Base-by-base conservation (phyloP, 2,888 invertebrate genomes). In the Drosophila monieri region DNA sequence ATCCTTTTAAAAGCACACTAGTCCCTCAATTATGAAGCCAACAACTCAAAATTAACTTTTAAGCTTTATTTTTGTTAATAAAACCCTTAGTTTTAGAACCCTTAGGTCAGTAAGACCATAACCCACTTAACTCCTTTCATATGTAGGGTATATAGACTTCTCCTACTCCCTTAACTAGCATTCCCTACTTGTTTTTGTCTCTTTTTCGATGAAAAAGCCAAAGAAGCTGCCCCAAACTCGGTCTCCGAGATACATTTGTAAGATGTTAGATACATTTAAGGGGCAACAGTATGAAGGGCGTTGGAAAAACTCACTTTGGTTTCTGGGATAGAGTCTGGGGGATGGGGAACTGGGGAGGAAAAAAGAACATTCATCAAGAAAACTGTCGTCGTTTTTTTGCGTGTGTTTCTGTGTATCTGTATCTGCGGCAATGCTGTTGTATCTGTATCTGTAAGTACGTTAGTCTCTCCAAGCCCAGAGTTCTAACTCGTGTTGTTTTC, bases 311-410 rank as follows among this genome's bases (percentile, higher is more conserved):
- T 51, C 62, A 61, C 72, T 62, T 55, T 14, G 35, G n/a, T 10
- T 32, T 32, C 18, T 18, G 18, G 10, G 6, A 35, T 6, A 14
- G 35, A n/a, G 35, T n/a, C 27, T 27, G 27, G 32, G 27, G 32
- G 69, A 35, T 43, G n/a, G 30, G 27, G 47, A 10, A 18, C n/a
- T 2, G 51, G 70, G 66, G 57, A 68, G 72, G 70, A 68, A 64
- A 43, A 73, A 84, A 80, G 84, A 78, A 88, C 87, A 88, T 86
- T 86, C 85, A 88, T 86, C 85, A 86, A 88, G 85, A 86, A 86
- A 87, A 86, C 80, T 86, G 85, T 86, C 88, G 79, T 87, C 81
- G 85, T 87, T 81, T 85, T 78, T 83, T 10, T 48, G 52, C 54
- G 49, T 53, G 62, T 58, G 35, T 53, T 15, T 25, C 55, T 23